Evolutionary conservation across 2,113 vertebrate genomes (phyloP).

Genomic region (Panurus biarmicus): DNA sequence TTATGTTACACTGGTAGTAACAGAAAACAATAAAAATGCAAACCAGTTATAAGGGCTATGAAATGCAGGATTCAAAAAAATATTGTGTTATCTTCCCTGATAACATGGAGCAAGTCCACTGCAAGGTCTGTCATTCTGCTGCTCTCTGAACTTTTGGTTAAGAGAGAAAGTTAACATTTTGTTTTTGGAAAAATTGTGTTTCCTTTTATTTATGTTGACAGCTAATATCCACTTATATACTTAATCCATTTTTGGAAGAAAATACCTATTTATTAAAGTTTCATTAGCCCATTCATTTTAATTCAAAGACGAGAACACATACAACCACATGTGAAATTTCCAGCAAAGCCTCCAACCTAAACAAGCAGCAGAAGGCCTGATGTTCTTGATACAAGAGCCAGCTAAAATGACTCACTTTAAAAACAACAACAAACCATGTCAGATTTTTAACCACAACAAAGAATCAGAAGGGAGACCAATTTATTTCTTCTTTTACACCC

Average conservation of each 20-base stretch:
- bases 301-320: neutral
- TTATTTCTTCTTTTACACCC: neutral
- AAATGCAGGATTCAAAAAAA: neutral
- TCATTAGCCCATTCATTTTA: neutral
- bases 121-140: neutral
- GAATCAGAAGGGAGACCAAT: neutral
- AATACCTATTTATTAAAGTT: neutral
- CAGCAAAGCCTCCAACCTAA: neutral
- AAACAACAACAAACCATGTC: slow-evolving; percentile 17
- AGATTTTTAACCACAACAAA: slow-evolving; percentile 38
- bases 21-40: neutral
- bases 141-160: neutral
- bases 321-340: neutral
- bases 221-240: neutral
- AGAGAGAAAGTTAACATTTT: neutral
- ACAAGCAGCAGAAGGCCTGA: neutral
- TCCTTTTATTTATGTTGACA: neutral
- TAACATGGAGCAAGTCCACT: neutral
- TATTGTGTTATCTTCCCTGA: neutral
- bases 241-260: neutral
- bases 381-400: neutral
- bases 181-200: neutral
- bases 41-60: neutral
- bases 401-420: neutral
- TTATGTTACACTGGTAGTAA: neutral